A percentile compares a stretch with the other conserved stretches of the same genome.
These are phyloP conservation scores for Epirrhoe tristata DNA, from an alignment of 2,888 invertebrate species.

Conservation along the genomic window DNA sequence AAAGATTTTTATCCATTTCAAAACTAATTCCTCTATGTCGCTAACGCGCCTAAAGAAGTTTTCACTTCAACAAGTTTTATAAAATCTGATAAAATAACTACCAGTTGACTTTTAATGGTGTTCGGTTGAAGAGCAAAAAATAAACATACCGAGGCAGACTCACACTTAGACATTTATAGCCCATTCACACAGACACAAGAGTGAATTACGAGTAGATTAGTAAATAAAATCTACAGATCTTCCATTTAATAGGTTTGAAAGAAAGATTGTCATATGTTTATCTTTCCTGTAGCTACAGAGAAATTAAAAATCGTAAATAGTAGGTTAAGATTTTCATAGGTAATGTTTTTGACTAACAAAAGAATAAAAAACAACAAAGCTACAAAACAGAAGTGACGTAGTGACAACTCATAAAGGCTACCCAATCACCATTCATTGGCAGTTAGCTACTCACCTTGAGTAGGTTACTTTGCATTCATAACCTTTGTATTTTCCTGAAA, in stretches of 20 bases:
- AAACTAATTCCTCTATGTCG: too few relatives aligned
- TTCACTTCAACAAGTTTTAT: too few relatives aligned
- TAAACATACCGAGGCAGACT: background rate
- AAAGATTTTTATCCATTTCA: too few relatives aligned
- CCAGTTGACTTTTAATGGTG: conserved; percentile 1
- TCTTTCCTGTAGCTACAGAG: background rate
- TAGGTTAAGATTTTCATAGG: background rate
- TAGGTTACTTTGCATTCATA: conserved; percentile 65
- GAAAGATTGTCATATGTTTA: background rate
- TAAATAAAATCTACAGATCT: background rate
- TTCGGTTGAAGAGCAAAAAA: conserved; percentile 12
- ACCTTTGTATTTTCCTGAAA: conserved; percentile 57
- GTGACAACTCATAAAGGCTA: conserved; percentile 40
- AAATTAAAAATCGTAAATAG: background rate
- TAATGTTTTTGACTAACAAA: too few relatives aligned
- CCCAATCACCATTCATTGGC: conserved; percentile 54
- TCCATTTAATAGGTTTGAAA: background rate
- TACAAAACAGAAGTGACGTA: too few relatives aligned
- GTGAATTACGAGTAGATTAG: conserved; percentile 10
- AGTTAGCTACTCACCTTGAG: conserved; percentile 41
- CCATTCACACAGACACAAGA: conserved; percentile 5
- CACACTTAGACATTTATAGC: conserved; percentile 2
- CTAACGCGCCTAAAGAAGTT: too few relatives aligned
- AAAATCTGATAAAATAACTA: conserved; percentile 3
- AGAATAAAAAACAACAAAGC: too few relatives aligned